Evolutionary conservation across 2,888 invertebrate genomes (phyloP), one percentile per base, ranked within the genome.

Genomic region (Polydrusus pterygomalis): DNA sequence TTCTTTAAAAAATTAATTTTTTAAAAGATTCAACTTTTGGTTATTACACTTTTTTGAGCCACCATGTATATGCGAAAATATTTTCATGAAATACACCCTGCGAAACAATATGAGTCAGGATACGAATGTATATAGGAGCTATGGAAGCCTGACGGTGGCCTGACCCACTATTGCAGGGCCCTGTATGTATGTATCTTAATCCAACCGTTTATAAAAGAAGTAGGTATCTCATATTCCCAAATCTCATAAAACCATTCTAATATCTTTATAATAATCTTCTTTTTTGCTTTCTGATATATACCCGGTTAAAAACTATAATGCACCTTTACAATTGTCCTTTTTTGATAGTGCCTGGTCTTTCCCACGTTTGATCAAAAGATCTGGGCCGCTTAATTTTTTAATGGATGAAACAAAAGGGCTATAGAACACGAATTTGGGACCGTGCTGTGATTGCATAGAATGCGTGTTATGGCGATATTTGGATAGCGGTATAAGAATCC

Each of bases 281-380:
- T 68, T 56, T 68, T 68, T 13, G 25, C 25, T 43, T 56, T 68
- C 56, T 54, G 34, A 58, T 68, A 68, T 56, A 1, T 64, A 34
- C 64, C 49, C 40, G 56, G 25, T 40, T 58, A 69, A 45, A 56
- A 40, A 20, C 45, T 54, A 13, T 20, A 67, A 51, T 25, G 17
- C 58, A 58, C 40, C 56, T 68, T 56, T 56, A 68, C 67, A 69
- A 69, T 69, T 43, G 45, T 45, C 58, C 56, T 69, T 69, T 69
- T 65, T 49, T 49, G 40, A 17, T 13, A 40, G 56, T 58, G 68
- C 68, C 30, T 13, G 9, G 68, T 70, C 54, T 71, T 71, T 71
- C 70, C 70, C 70, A 67, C 67, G 72, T 73, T 58, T 47, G 60
- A 60, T 73, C 72, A 73, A 73, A 72, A 60, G 72, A 56, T 67